Evolutionary conservation across 2,113 vertebrate genomes (phyloP).

Genomic region (Tyrannus savana): DNA sequence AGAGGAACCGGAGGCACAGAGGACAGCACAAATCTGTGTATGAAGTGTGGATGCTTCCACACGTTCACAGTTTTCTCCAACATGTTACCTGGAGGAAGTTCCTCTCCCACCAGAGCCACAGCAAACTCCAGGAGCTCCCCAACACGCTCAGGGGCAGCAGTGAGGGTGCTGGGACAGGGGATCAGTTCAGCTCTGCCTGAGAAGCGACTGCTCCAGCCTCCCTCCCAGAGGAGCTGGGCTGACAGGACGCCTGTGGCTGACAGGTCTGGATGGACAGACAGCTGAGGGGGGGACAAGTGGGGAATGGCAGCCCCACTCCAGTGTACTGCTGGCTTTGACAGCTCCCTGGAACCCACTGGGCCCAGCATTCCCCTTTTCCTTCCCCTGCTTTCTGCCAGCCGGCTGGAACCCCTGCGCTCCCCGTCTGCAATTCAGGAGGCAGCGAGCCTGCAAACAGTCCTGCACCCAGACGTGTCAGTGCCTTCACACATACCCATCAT

Average conservation of each 20-base stretch:
- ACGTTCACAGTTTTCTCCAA: not conserved
- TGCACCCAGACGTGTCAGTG: not conserved
- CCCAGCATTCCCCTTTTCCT: not conserved
- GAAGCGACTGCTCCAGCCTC: not conserved
- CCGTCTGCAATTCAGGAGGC: not conserved
- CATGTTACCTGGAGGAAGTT: not conserved
- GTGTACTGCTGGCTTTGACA: not conserved
- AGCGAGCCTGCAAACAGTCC: not conserved
- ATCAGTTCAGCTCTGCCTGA: not conserved
- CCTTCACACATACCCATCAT: accelerated
- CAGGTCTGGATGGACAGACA: not conserved
- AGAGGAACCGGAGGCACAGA: not conserved
- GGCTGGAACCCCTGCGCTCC: not conserved
- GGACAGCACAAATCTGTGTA: not conserved
- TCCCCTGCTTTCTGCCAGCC: not conserved
- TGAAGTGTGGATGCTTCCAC: not conserved
- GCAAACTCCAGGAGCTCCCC: not conserved
- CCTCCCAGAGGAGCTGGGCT: not conserved
- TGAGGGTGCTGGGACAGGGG: not conserved
- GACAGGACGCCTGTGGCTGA: not conserved
- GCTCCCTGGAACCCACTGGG: not conserved
- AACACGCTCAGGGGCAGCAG: not conserved
- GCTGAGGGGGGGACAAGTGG: not conserved
- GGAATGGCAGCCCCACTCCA: not conserved
- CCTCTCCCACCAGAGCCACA: not conserved